Evolutionary conservation across 2,888 invertebrate species (phyloP).

Genomic region (Galeopsomyia nigrocyanea): DNA sequence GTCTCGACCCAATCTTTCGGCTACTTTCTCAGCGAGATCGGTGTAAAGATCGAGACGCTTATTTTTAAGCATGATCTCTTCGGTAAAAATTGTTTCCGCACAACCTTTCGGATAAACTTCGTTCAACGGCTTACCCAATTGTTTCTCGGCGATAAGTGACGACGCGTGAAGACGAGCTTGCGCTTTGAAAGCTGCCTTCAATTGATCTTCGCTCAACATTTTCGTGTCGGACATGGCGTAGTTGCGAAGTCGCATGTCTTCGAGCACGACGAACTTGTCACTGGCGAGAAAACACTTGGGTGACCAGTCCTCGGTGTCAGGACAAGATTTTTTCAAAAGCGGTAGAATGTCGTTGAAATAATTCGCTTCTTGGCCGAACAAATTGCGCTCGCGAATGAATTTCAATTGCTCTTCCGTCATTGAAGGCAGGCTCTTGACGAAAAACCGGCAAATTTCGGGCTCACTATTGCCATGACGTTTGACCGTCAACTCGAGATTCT

Average conservation of each 20-base stretch:
- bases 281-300: slow-evolving; percentile 62
- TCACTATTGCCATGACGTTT: slow-evolving; percentile 31
- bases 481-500: slow-evolving; percentile 45
- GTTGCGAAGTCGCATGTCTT: slow-evolving; percentile 63
- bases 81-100: slow-evolving; percentile 1
- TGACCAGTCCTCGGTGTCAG: neutral
- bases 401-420: slow-evolving; percentile 70
- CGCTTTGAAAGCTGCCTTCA: slow-evolving; percentile 50
- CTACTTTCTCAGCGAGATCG: neutral
- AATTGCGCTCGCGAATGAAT: slow-evolving; percentile 69
- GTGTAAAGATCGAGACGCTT: neutral
- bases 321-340: neutral
- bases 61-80: neutral
- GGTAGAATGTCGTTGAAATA: slow-evolving; percentile 68
- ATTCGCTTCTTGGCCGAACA: slow-evolving; percentile 70
- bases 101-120: slow-evolving; percentile 1
- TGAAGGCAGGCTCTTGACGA: slow-evolving; percentile 74
- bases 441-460: slow-evolving; percentile 62
- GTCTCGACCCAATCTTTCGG: neutral
- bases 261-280: slow-evolving; percentile 64
- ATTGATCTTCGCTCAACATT: slow-evolving; percentile 45
- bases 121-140: slow-evolving; percentile 12
- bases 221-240: slow-evolving; percentile 56
- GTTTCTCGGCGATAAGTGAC: slow-evolving; percentile 55
- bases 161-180: slow-evolving; percentile 58